phyloP scores from a whole-genome alignment of 2,888 invertebrate species.

The Cephus nigrinus region DNA sequence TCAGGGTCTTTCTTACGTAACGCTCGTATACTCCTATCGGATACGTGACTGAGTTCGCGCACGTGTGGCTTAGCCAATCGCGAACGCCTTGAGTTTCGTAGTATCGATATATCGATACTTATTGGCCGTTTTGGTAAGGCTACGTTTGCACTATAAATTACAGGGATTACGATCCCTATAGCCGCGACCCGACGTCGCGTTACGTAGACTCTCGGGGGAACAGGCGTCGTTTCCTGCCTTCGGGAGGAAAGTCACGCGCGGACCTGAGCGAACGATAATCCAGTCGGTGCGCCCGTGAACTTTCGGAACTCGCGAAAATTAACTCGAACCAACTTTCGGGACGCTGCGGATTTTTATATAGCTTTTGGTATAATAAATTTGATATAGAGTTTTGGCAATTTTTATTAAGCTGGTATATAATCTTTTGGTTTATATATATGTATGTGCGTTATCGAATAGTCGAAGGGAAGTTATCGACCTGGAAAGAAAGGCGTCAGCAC shows the following conservation, averaged over 20 bases:
- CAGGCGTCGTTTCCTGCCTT: background rate
- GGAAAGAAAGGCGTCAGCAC: constrained; percentile 19
- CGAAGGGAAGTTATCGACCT: constrained; percentile 8
- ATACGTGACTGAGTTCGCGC: background rate
- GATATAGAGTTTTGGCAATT: background rate
- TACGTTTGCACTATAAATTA: background rate
- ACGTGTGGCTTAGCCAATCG: background rate
- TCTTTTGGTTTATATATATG: no score
- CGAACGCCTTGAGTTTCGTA: background rate
- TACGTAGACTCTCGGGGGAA: background rate
- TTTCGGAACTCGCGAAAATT: background rate
- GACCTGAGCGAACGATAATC: background rate
- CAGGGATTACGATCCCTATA: background rate
- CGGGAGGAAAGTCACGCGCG: background rate
- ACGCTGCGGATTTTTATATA: background rate
- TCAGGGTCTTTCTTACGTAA: background rate
- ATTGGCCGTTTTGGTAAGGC: background rate
- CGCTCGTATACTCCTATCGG: background rate
- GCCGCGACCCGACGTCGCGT: background rate
- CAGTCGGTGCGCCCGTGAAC: background rate
- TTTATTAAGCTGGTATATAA: no score
- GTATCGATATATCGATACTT: background rate
- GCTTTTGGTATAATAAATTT: background rate
- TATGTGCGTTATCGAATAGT: no score
- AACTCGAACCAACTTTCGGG: background rate